phyloP scores from a whole-genome alignment of 2,113 vertebrate species.

The Malurus cyaneus region DNA sequence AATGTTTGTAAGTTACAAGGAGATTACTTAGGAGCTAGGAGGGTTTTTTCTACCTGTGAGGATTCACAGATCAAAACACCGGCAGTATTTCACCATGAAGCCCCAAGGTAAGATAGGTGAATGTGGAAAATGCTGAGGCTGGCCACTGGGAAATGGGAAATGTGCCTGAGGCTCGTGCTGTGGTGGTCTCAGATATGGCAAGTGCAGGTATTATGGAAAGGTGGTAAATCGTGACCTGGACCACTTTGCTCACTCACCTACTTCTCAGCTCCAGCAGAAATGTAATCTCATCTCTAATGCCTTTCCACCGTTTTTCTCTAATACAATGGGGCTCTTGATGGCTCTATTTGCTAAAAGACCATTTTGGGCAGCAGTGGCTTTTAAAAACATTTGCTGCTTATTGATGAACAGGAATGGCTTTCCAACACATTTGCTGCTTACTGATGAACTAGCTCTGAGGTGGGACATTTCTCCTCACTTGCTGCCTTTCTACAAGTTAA shows the following conservation, averaged over 20 bases:
- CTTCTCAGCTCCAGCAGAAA: not conserved
- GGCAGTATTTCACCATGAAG: not conserved
- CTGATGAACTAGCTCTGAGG: not conserved
- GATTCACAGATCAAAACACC: not conserved
- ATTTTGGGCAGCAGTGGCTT: not conserved
- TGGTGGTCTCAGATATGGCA: not conserved
- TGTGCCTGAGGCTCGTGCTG: rapidly evolving
- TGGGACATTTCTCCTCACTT: not conserved
- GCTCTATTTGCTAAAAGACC: not conserved
- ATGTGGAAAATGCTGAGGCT: not conserved
- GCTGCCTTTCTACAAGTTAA: not conserved
- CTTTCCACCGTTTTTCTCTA: not conserved
- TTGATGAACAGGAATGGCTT: not conserved
- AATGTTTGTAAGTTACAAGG: not conserved
- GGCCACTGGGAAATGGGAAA: not conserved
- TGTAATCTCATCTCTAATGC: not conserved
- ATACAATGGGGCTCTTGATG: not conserved
- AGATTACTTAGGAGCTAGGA: not conserved
- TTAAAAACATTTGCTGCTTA: not conserved
- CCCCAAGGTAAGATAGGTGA: not conserved
- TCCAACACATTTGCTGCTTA: not conserved
- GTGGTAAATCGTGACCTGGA: not conserved
- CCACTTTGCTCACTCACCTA: not conserved
- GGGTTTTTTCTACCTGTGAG: not conserved
- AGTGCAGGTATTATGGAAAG: not conserved